A percentile compares a stretch with the other conserved stretches of the same genome.
These are phyloP conservation scores for Acestrorhynchus altus DNA, from an alignment of 2,797 vertebrate genomes.

Conservation along the genomic window DNA sequence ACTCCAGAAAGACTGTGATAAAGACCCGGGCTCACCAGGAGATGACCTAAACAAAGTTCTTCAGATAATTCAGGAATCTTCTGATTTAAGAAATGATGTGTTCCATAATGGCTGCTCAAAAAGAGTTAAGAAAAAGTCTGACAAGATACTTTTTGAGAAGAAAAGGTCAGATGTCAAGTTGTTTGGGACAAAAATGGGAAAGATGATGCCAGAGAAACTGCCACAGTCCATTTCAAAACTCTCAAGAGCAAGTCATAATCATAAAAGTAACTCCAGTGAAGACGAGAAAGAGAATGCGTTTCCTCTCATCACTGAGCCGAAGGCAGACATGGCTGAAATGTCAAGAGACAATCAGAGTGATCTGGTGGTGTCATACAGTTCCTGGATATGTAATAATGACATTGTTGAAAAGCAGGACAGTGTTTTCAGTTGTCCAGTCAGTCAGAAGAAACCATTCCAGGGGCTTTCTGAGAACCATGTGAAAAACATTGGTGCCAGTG, in stretches of 20 bases:
- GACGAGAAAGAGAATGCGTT: constrained; percentile 50
- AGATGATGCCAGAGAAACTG: constrained; percentile 5
- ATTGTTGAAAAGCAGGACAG: constrained; percentile 11
- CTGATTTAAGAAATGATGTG: neutral
- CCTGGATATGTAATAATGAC: constrained; percentile 36
- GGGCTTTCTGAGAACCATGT: neutral
- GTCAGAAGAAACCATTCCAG: constrained; percentile 23
- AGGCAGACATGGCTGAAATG: neutral
- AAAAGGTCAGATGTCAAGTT: neutral
- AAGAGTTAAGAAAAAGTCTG: constrained; percentile 31
- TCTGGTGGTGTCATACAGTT: constrained; percentile 46
- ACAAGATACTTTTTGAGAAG: constrained; percentile 9
- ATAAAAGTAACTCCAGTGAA: constrained; percentile 23
- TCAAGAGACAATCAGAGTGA: constrained; percentile 25
- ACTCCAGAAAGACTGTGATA: constrained; percentile 14
- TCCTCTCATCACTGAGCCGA: constrained; percentile 61
- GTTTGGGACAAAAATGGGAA: constrained; percentile 10
- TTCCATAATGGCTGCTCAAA: constrained; percentile 8
- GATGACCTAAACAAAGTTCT: constrained; percentile 36
- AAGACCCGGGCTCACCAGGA: neutral
- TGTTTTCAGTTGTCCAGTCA: constrained; percentile 26
- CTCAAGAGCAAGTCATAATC: constrained; percentile 1
- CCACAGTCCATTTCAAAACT: neutral
- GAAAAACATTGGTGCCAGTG: constrained; percentile 7
- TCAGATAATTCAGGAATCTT: constrained; percentile 25